A percentile compares a stretch with the other conserved stretches of the same genome.
Conservation (phyloP, 2,888 invertebrate genomes). For the Gortyna flavago region DNA sequence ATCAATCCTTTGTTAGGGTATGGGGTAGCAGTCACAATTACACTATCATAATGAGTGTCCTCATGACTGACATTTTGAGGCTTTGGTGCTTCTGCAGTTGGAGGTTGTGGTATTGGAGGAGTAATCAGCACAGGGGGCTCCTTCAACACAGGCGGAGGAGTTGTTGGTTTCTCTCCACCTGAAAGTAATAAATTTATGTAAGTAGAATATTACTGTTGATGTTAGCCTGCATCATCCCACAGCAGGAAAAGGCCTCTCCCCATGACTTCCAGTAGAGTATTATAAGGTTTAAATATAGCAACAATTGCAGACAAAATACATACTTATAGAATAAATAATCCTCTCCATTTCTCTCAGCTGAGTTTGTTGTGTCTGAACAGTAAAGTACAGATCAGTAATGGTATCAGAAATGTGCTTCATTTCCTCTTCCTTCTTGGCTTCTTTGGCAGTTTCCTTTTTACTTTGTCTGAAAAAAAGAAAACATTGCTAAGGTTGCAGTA, state of each 20-base stretch:
- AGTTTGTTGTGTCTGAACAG: slow-evolving; percentile 93
- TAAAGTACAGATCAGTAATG: slow-evolving; percentile 93
- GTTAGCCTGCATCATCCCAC: no score
- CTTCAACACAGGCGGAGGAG: slow-evolving; percentile 64
- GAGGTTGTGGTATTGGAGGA: slow-evolving; percentile 28
- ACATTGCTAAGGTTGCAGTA: not conserved
- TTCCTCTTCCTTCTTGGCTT: slow-evolving; percentile 92
- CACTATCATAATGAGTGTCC: slow-evolving; percentile 46
- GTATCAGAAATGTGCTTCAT: slow-evolving; percentile 91
- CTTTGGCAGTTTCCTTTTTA: slow-evolving; percentile 95
- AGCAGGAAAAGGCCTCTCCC: no score
- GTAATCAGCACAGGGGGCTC: slow-evolving; percentile 47
- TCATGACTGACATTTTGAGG: slow-evolving; percentile 64
- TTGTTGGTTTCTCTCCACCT: slow-evolving; percentile 76
- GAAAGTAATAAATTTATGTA: slow-evolving; percentile 55
- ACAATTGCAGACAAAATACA: slow-evolving; percentile 41
- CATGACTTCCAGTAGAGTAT: not conserved
- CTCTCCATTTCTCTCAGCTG: slow-evolving; percentile 94
- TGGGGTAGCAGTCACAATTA: slow-evolving; percentile 74
- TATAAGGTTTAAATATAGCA: not conserved
- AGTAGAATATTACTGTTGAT: not conserved
- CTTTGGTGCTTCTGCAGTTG: slow-evolving; percentile 55
- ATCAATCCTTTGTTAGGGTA: slow-evolving; percentile 86
- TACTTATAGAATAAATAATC: slow-evolving; percentile 81
- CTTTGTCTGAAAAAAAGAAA: slow-evolving; percentile 89